Percentiles rank a stretch among this genome's conserved stretches.
Evolutionary conservation across 1,140 invertebrate species (phyloP).

Genomic region (Ostrea denselamellosa): DNA sequence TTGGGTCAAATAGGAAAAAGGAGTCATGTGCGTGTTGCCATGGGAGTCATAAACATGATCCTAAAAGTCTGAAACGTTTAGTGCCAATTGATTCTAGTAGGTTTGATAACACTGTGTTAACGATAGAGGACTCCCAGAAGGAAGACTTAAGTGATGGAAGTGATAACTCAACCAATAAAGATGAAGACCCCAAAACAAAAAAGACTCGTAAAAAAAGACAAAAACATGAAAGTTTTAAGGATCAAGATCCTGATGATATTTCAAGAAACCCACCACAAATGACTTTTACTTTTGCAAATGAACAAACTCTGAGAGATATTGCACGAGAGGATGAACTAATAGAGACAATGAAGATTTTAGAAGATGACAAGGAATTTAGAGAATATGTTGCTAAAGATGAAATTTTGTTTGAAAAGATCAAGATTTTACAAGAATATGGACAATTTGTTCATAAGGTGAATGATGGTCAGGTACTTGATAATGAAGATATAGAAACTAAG

Average conservation of each 20-base stretch:
- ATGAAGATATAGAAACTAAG: neutral
- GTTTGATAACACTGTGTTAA: neutral
- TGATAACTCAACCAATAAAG: neutral
- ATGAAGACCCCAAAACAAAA: neutral
- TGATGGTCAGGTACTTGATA: neutral
- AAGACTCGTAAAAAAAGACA: neutral
- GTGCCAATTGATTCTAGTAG: constrained; percentile 16
- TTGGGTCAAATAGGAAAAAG: neutral
- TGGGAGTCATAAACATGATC: constrained; percentile 29
- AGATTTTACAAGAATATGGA: neutral
- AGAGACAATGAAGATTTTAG: neutral
- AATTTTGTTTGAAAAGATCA: neutral
- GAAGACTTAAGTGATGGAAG: neutral
- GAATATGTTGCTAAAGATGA: neutral
- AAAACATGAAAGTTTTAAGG: constrained; percentile 3
- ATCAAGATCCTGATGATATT: constrained; percentile 7
- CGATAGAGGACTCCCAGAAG: neutral
- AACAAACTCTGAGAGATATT: neutral
- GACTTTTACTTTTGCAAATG: constrained; percentile 6
- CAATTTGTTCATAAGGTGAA: neutral
- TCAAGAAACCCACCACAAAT: neutral
- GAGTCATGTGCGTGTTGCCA: neutral
- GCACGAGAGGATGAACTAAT: neutral
- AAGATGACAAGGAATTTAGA: neutral
- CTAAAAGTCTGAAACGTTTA: constrained; percentile 42